A percentile compares a stretch with the other conserved stretches of the same genome.
phyloP scores from a whole-genome alignment of 2,888 invertebrate species.

The Orthosia gracilis region DNA sequence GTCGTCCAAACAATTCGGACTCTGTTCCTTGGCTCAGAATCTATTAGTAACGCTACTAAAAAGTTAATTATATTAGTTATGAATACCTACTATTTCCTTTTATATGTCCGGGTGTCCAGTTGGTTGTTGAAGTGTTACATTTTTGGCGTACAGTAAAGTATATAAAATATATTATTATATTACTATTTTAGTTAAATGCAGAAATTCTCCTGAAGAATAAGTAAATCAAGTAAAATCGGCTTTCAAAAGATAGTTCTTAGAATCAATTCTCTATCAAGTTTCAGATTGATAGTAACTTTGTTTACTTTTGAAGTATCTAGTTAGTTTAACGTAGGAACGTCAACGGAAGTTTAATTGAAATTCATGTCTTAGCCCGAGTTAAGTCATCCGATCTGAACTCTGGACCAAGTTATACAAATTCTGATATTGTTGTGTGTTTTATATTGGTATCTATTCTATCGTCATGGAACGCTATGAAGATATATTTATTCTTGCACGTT shows the following conservation, averaged over 20 bases:
- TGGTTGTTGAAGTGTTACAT: too few relatives aligned
- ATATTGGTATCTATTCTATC: neutral
- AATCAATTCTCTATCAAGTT: constrained; percentile 22
- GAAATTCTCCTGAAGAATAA: neutral
- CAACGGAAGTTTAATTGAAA: constrained; percentile 50
- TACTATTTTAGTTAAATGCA: neutral
- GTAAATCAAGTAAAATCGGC: neutral
- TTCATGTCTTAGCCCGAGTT: constrained; percentile 35
- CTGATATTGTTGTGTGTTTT: constrained; percentile 30
- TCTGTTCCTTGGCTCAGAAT: neutral
- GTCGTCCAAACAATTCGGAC: neutral
- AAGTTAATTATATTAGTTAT: neutral
- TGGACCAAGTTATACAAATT: constrained; percentile 24
- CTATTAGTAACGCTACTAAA: neutral
- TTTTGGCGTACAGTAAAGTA: too few relatives aligned
- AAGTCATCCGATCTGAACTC: constrained; percentile 37
- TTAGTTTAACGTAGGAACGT: constrained; percentile 27
- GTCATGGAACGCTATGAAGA: neutral
- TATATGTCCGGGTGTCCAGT: too few relatives aligned
- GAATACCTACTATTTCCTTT: neutral
- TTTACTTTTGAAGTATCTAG: constrained; percentile 16
- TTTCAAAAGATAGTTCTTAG: neutral
- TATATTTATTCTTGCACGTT: neutral
- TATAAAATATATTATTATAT: too few relatives aligned
- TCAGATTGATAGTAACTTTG: constrained; percentile 19